phyloP scores from a whole-genome alignment of 2,888 invertebrate genomes.

The Melanostoma scalare region DNA sequence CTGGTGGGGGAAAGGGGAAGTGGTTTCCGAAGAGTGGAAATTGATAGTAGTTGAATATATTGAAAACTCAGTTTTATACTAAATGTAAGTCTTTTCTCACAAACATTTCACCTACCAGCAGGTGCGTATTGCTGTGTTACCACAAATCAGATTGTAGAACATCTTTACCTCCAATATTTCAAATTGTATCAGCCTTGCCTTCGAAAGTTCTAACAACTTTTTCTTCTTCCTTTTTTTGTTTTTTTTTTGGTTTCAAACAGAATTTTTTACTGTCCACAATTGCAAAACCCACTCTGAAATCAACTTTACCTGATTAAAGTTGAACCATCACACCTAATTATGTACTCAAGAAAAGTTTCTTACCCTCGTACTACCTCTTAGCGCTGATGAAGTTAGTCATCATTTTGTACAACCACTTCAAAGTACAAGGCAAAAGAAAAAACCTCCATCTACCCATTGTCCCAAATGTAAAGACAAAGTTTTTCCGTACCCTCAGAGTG shows the following conservation, averaged over 20 bases:
- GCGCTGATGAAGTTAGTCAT: conserved; percentile 20
- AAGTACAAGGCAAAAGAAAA: conserved; percentile 1
- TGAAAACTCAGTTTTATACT: too few species aligned
- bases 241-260: not conserved
- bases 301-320: conserved; percentile 10
- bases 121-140: too few species aligned
- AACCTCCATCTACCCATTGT: conserved; percentile 7
- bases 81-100: too few species aligned
- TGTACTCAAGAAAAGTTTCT: not conserved
- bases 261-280: not conserved
- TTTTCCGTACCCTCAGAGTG: conserved; percentile 24
- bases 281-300: conserved; percentile 1
- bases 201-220: too few species aligned
- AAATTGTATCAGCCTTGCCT: too few species aligned
- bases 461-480: conserved; percentile 37
- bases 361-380: not conserved
- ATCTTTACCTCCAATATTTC: too few species aligned
- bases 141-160: too few species aligned
- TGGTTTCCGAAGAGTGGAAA: too few species aligned
- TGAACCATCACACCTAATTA: conserved; percentile 48
- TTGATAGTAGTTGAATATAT: too few species aligned
- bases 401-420: conserved; percentile 43
- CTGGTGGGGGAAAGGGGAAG: too few species aligned
- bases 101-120: too few species aligned
- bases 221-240: too few species aligned